These are phyloP conservation scores for Zaprionus inermis DNA, from an alignment of 1,140 invertebrate species.

Conservation along the genomic window DNA sequence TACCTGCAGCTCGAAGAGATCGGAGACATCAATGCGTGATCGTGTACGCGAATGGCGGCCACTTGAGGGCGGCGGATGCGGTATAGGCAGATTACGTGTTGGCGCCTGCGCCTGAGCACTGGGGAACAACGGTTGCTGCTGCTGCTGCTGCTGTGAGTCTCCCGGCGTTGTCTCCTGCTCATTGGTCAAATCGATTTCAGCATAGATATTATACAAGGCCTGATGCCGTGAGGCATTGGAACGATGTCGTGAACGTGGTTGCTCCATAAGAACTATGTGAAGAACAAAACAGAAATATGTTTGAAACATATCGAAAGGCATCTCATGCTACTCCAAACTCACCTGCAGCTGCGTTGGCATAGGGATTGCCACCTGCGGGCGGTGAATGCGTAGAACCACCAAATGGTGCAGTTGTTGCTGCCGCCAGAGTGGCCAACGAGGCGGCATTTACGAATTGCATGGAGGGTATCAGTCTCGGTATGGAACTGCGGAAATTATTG, in stretches of 20 bases:
- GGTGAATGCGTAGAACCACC: neutral
- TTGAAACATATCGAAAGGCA: too few relatives aligned
- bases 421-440: slow-evolving; percentile 7
- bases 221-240: slow-evolving; percentile 47
- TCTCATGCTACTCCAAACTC: neutral
- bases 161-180: slow-evolving; percentile 38
- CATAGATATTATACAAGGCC: slow-evolving; percentile 62
- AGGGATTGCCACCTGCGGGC: neutral
- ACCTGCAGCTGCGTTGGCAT: slow-evolving; percentile 4
- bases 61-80: slow-evolving; percentile 45
- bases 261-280: neutral
- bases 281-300: too few relatives aligned
- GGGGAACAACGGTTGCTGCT: neutral
- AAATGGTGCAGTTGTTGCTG: slow-evolving; percentile 1
- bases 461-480: slow-evolving; percentile 60
- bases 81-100: slow-evolving; percentile 48
- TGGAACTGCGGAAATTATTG: slow-evolving; percentile 59
- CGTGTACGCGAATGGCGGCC: slow-evolving; percentile 50
- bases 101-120: slow-evolving; percentile 1
- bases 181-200: slow-evolving; percentile 67
- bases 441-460: slow-evolving; percentile 43
- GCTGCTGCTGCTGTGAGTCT: neutral
- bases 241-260: slow-evolving; percentile 39
- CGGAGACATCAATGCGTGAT: slow-evolving; percentile 46
- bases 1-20: slow-evolving; percentile 44